phyloP scores from a whole-genome alignment of 1,140 invertebrate species.

The Planococcus citri region DNA sequence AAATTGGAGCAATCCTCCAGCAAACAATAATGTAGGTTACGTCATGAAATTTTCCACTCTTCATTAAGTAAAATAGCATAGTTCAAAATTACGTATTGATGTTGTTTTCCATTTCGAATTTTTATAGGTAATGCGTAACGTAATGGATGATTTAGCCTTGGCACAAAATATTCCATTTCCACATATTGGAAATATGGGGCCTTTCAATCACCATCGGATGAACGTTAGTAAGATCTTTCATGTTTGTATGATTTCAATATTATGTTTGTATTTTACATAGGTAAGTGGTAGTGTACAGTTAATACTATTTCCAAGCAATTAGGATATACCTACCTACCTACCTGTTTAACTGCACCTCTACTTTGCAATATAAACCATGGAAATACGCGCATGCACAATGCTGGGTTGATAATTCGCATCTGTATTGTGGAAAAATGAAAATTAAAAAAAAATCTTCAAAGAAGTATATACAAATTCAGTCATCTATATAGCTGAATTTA shows the following conservation, averaged over 20 bases:
- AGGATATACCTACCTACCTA: too few species aligned
- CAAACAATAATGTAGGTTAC: neutral
- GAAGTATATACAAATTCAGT: neutral
- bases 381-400: too few species aligned
- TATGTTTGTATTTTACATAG: neutral
- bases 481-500: neutral
- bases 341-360: too few species aligned
- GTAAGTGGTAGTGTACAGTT: neutral
- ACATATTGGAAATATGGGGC: neutral
- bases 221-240: neutral
- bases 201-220: neutral
- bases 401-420: neutral
- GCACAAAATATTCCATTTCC: neutral
- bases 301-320: too few species aligned
- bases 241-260: neutral
- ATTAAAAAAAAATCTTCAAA: neutral
- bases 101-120: neutral
- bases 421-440: neutral
- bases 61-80: neutral
- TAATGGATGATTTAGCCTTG: neutral
- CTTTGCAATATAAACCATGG: too few species aligned
- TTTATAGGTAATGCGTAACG: neutral
- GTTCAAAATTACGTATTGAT: neutral
- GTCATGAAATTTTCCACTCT: neutral
- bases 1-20: neutral